Conservation (phyloP, 2,888 invertebrate species). For the Luffia ferchaultella region DNA sequence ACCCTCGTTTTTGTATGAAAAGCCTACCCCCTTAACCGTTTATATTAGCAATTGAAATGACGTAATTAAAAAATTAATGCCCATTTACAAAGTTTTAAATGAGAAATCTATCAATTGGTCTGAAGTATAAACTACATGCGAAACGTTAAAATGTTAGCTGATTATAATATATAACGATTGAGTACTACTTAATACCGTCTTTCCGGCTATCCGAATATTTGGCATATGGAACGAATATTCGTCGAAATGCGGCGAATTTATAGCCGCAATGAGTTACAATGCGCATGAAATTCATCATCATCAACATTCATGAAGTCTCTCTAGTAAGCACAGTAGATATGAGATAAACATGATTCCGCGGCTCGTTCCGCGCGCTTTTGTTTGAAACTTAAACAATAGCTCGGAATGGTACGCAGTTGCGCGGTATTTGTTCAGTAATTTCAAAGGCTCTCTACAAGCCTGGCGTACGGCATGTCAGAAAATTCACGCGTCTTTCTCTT, state of each 20-base stretch:
- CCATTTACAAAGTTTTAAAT: no score
- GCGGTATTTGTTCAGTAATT: constrained; percentile 30
- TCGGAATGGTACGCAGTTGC: constrained; percentile 18
- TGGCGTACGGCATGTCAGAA: constrained; percentile 13
- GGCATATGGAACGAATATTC: not conserved
- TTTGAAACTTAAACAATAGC: constrained; percentile 16
- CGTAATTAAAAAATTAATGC: no score
- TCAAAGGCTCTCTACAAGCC: constrained; percentile 19
- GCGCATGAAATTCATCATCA: not conserved
- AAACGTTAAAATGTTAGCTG: not conserved
- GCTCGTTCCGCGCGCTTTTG: constrained; percentile 2
- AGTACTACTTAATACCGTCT: not conserved
- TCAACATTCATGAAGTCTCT: not conserved
- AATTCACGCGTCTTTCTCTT: constrained; percentile 1
- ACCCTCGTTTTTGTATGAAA: not conserved
- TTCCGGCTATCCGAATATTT: not conserved
- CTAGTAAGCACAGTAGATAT: not conserved
- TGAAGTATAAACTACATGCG: no score
- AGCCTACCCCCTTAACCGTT: no score
- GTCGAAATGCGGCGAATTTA: no score
- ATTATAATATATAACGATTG: not conserved
- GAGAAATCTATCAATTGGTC: no score
- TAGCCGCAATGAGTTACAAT: no score
- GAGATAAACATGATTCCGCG: constrained; percentile 1
- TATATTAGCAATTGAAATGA: no score